Evolutionary conservation across 2,888 invertebrate species (phyloP).

Genomic region (Tachystola acroxantha): DNA sequence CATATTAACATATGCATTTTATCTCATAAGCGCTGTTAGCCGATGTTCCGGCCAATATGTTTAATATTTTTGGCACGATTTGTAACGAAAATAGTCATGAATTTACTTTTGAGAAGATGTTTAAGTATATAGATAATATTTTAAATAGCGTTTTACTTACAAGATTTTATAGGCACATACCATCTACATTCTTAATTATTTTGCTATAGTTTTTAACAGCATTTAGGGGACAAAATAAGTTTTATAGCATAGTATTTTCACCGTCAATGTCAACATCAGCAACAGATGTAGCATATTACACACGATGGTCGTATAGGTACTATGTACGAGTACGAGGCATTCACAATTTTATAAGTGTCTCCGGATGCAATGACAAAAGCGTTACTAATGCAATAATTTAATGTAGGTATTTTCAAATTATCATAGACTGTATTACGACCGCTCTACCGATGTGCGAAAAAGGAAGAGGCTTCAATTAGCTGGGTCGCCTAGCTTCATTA

Average conservation of each 20-base stretch:
- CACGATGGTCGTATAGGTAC: too few relatives aligned
- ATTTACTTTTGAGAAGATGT: constrained; percentile 44
- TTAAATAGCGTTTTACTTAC: constrained; percentile 52
- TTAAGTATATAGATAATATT: constrained; percentile 35
- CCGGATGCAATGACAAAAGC: too few relatives aligned
- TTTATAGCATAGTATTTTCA: neutral
- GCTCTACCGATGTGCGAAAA: neutral
- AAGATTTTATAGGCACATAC: constrained; percentile 44
- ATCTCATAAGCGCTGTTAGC: constrained; percentile 56
- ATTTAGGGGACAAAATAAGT: too few relatives aligned
- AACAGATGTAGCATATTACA: too few relatives aligned
- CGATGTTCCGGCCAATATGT: constrained; percentile 66
- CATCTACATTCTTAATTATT: constrained; percentile 41
- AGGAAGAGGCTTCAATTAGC: neutral
- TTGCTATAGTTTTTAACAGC: constrained; percentile 48
- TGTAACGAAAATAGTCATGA: constrained; percentile 30
- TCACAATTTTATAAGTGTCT: too few relatives aligned
- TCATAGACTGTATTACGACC: neutral
- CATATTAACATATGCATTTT: constrained; percentile 40
- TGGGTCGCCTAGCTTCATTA: too few relatives aligned
- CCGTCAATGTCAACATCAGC: too few relatives aligned
- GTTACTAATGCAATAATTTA: too few relatives aligned
- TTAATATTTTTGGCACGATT: constrained; percentile 47
- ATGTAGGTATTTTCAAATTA: too few relatives aligned
- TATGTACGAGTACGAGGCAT: too few relatives aligned